Evolutionary conservation across 2,797 vertebrate genomes (phyloP).

Genomic region (Sparus aurata): DNA sequence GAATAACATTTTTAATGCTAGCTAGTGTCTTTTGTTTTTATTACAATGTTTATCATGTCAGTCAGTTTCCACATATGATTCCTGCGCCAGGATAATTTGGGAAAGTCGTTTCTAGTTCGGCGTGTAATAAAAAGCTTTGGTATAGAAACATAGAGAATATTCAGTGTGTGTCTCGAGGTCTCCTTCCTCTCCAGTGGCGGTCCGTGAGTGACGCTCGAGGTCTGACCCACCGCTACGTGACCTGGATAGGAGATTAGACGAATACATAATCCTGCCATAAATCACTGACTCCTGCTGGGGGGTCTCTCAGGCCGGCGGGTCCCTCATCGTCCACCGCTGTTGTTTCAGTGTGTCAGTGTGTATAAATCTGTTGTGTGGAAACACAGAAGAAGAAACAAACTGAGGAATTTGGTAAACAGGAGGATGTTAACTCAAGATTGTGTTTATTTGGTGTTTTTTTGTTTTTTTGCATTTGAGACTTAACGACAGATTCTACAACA

Average conservation of each 20-base stretch:
- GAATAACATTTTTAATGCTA: too few species aligned
- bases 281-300: slow-evolving; percentile 39
- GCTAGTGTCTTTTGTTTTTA: not conserved
- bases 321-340: slow-evolving; percentile 23
- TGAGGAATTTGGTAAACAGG: not conserved
- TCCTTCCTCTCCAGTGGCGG: not conserved
- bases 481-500: not conserved
- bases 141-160: slow-evolving; percentile 7
- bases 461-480: not conserved
- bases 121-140: slow-evolving; percentile 3
- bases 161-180: slow-evolving; percentile 9
- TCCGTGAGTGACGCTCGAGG: slow-evolving; percentile 14
- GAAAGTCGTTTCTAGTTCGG: not conserved
- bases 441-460: not conserved
- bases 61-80: not conserved
- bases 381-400: not conserved
- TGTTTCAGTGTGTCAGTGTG: slow-evolving; percentile 32
- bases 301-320: slow-evolving; percentile 25
- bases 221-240: slow-evolving; percentile 49
- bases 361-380: slow-evolving; percentile 32
- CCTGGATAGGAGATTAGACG: slow-evolving; percentile 70
- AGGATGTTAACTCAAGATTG: not conserved
- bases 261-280: slow-evolving; percentile 63
- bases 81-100: not conserved
- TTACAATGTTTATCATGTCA: not conserved